Percentiles rank a stretch among this genome's conserved stretches.
phyloP scores from a whole-genome alignment of 2,113 vertebrate genomes.

The Macaca nemestrina region DNA sequence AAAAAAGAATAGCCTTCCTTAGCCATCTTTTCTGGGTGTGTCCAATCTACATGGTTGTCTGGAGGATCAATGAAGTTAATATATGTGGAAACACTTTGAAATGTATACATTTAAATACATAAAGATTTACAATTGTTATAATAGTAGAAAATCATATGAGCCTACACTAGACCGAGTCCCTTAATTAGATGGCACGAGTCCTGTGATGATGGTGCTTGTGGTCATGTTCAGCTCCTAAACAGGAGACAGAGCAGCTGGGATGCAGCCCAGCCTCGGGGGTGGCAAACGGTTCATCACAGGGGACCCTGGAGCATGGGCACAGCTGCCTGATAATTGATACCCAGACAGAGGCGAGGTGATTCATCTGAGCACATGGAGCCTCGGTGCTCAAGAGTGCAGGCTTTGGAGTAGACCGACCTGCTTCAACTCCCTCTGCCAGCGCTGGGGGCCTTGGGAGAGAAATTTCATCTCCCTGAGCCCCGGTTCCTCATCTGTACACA shows the following conservation, averaged over 20 bases:
- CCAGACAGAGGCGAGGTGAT: neutral
- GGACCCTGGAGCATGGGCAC: neutral
- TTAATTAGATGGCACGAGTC: neutral
- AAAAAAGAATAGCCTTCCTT: no score
- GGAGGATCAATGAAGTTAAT: neutral
- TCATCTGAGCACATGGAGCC: neutral
- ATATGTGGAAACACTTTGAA: neutral
- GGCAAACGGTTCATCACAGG: slow-evolving; percentile 4
- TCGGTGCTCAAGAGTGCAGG: neutral
- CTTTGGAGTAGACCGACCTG: neutral
- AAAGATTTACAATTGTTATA: neutral
- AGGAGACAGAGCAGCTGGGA: neutral
- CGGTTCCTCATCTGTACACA: neutral
- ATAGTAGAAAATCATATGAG: neutral
- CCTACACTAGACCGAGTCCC: neutral
- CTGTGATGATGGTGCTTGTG: neutral
- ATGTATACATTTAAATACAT: neutral
- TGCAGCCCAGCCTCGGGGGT: rapidly evolving
- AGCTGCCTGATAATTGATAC: neutral
- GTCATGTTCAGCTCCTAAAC: neutral
- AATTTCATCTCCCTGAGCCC: neutral
- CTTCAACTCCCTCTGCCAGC: neutral
- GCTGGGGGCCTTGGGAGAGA: neutral
- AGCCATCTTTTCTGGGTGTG: neutral
- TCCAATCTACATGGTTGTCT: neutral